Evolutionary conservation across 2,888 invertebrate species (phyloP).

Genomic region (Pachydiplax longipennis): DNA sequence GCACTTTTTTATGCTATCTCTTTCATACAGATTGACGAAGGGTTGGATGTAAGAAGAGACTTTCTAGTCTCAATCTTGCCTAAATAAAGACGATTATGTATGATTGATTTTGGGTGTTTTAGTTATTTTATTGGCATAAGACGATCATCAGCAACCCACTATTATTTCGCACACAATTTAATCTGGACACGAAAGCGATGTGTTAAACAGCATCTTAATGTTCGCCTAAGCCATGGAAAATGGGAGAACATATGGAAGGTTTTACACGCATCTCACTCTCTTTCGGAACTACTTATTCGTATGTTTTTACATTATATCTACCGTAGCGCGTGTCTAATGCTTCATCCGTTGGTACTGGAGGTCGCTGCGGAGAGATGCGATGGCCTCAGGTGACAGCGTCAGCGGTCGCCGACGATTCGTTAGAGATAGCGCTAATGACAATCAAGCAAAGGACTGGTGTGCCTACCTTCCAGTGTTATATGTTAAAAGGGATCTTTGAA

Average conservation of each 20-base stretch:
- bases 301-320: neutral
- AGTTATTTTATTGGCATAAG: too few species aligned
- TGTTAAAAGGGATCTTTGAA: neutral
- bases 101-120: too few species aligned
- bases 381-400: neutral
- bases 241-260: neutral
- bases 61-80: too few species aligned
- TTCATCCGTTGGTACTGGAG: neutral
- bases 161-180: too few species aligned
- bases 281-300: neutral
- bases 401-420: neutral
- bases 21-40: too few species aligned
- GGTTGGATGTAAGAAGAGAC: too few species aligned
- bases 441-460: neutral
- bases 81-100: too few species aligned
- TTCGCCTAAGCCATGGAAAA: neutral
- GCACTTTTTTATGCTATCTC: too few species aligned
- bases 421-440: neutral
- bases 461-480: neutral
- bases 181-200: neutral
- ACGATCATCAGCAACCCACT: too few species aligned
- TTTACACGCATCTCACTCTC: neutral
- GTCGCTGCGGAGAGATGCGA: neutral
- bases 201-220: neutral
- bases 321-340: neutral